phyloP scores from a whole-genome alignment of 2,888 invertebrate species.

The Trypoxylon attenuatum region DNA sequence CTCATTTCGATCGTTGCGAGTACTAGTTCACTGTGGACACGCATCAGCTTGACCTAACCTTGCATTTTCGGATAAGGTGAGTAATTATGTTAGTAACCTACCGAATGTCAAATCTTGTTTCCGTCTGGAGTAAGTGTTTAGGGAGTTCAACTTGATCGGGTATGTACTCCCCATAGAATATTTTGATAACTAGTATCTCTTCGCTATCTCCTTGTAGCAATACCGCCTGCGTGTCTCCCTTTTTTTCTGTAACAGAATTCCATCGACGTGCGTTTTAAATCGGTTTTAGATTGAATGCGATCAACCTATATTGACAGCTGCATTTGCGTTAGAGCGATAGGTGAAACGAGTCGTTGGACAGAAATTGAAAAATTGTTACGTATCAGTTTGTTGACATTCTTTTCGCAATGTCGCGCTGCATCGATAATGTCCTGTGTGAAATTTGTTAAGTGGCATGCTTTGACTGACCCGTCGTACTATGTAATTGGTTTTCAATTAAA shows the following conservation, averaged over 20 bases:
- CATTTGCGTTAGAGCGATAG: conserved; percentile 8
- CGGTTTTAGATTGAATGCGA: conserved; percentile 1
- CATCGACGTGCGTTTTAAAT: background rate
- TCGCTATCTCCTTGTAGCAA: background rate
- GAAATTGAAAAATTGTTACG: too few species aligned
- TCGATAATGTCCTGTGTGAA: too few species aligned
- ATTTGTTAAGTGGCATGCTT: too few species aligned
- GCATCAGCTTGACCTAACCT: conserved; percentile 41
- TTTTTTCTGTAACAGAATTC: background rate
- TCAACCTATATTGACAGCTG: conserved; percentile 20
- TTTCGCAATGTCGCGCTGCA: too few species aligned
- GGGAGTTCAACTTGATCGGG: background rate
- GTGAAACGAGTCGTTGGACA: too few species aligned
- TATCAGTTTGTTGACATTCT: too few species aligned
- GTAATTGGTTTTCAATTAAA: too few species aligned
- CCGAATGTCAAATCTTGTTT: background rate
- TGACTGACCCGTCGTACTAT: too few species aligned
- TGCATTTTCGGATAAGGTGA: conserved; percentile 25
- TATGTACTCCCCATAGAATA: background rate
- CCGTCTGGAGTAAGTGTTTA: background rate
- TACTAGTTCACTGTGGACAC: background rate
- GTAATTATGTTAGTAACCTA: background rate
- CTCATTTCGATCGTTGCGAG: conserved; percentile 2
- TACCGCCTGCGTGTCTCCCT: background rate
- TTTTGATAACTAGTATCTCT: background rate